Percentiles rank a stretch among this genome's conserved stretches.
phyloP scores from a whole-genome alignment of 2,888 invertebrate genomes.

The Aethes cnicana region DNA sequence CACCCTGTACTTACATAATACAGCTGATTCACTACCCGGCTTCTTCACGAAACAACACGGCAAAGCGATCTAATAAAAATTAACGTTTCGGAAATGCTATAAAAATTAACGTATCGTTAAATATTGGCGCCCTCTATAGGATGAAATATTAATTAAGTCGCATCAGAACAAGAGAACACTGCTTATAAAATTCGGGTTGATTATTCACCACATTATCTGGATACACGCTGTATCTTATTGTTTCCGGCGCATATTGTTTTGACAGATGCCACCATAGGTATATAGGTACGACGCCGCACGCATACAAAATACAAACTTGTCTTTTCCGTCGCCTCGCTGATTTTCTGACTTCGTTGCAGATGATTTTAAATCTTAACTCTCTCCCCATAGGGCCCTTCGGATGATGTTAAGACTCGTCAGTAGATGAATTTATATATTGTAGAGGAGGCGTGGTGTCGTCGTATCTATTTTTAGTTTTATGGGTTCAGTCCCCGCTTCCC shows the following conservation, averaged over 20 bases:
- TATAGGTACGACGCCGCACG: slow-evolving; percentile 28
- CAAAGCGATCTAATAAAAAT: slow-evolving; percentile 51
- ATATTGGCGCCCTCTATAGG: slow-evolving; percentile 54
- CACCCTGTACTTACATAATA: not conserved
- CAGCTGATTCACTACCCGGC: not conserved
- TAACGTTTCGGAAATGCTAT: slow-evolving; percentile 64
- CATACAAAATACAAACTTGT: slow-evolving; percentile 25
- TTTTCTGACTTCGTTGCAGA: slow-evolving; percentile 6
- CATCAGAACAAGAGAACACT: slow-evolving; percentile 38
- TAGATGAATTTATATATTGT: slow-evolving; percentile 36
- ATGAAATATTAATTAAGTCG: slow-evolving; percentile 58
- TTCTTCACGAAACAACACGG: slow-evolving; percentile 31
- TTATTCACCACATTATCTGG: slow-evolving; percentile 37
- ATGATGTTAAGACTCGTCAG: slow-evolving; percentile 31
- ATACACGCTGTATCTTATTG: slow-evolving; percentile 61
- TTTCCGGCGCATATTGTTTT: slow-evolving; percentile 70
- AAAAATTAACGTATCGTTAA: slow-evolving; percentile 42
- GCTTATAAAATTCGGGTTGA: slow-evolving; percentile 33
- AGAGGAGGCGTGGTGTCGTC: slow-evolving; percentile 52
- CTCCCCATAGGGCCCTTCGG: not conserved
- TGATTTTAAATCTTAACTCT: slow-evolving; percentile 10
- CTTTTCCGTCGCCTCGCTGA: slow-evolving; percentile 19
- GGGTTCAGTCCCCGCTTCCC: slow-evolving; percentile 57
- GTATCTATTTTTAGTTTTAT: slow-evolving; percentile 77
- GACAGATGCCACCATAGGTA: slow-evolving; percentile 60